Percentiles rank a stretch among this genome's conserved stretches.
Conservation (phyloP, 1,140 invertebrate genomes). For the Drosophila orosa region DNA sequence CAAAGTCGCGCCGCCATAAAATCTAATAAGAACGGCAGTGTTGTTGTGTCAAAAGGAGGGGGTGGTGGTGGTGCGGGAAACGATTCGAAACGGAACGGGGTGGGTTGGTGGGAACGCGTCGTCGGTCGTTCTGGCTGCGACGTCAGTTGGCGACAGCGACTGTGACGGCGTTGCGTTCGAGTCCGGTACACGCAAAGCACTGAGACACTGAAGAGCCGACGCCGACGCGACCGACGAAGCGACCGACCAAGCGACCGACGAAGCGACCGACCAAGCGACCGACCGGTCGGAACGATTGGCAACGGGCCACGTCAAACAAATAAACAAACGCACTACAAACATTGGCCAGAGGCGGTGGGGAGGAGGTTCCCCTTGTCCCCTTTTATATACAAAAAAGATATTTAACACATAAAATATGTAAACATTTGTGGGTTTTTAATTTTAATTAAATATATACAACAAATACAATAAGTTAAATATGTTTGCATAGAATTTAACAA, state of each 20-base stretch:
- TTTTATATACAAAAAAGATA: too few species aligned
- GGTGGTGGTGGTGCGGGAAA: constrained; percentile 8
- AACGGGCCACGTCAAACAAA: constrained; percentile 69
- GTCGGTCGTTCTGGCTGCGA: constrained; percentile 8
- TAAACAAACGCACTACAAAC: constrained; percentile 67
- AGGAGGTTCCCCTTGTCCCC: too few species aligned
- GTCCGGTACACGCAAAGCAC: constrained; percentile 67
- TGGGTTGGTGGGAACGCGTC: constrained; percentile 27
- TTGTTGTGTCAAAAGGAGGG: constrained; percentile 16
- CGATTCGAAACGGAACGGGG: constrained; percentile 37
- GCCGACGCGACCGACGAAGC: constrained; percentile 39
- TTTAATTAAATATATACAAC: too few species aligned
- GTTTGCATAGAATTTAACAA: too few species aligned
- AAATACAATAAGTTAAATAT: too few species aligned
- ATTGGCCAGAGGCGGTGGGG: constrained; percentile 28
- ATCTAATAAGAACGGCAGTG: constrained; percentile 76
- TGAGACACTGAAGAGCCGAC: constrained; percentile 59
- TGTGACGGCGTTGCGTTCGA: constrained; percentile 62
- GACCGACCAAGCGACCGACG: constrained; percentile 15
- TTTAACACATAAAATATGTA: too few species aligned
- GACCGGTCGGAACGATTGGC: constrained; percentile 58
- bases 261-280: background rate
- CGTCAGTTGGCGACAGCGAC: constrained; percentile 14
- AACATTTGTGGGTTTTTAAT: too few species aligned
- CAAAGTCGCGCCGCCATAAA: constrained; percentile 61